Evolutionary conservation across 2,797 vertebrate genomes (phyloP).

Genomic region (Platalea minor): DNA sequence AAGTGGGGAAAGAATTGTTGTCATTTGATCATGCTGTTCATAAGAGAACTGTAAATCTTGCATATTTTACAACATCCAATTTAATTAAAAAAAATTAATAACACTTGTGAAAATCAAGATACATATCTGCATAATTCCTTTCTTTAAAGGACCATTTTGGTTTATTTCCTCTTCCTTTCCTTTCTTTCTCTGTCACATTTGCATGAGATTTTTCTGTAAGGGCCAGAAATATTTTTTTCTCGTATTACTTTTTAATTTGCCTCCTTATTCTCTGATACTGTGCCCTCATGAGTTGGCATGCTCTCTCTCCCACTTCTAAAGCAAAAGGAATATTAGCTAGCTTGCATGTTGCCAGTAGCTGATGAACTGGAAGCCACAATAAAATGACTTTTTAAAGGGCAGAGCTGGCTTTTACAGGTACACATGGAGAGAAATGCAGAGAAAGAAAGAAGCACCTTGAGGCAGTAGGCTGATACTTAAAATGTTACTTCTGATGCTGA

Average conservation of each 20-base stretch:
- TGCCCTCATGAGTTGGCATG: not conserved
- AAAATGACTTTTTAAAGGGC: conserved; percentile 5
- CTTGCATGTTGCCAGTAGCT: not conserved
- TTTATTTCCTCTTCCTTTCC: not conserved
- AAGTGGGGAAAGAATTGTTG: not conserved
- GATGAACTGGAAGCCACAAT: not conserved
- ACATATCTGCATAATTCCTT: not conserved
- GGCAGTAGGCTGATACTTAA: not conserved
- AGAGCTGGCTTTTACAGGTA: not conserved
- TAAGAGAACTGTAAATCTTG: conserved; percentile 12
- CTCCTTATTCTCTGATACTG: not conserved
- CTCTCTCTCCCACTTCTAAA: not conserved
- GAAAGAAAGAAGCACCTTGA: not conserved
- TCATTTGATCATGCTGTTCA: not conserved
- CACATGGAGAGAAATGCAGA: not conserved
- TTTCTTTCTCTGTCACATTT: not conserved
- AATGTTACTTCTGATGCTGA: not conserved
- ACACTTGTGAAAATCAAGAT: conserved; percentile 27
- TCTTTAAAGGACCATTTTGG: not conserved
- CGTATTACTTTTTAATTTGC: conserved; percentile 14
- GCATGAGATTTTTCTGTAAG: not conserved
- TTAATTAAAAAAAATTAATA: conserved; percentile 28
- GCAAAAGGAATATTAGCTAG: not conserved
- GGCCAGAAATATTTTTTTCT: not conserved
- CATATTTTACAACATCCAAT: not conserved